Conservation (phyloP, 2,113 vertebrate species). For the Mellivora capensis region DNA sequence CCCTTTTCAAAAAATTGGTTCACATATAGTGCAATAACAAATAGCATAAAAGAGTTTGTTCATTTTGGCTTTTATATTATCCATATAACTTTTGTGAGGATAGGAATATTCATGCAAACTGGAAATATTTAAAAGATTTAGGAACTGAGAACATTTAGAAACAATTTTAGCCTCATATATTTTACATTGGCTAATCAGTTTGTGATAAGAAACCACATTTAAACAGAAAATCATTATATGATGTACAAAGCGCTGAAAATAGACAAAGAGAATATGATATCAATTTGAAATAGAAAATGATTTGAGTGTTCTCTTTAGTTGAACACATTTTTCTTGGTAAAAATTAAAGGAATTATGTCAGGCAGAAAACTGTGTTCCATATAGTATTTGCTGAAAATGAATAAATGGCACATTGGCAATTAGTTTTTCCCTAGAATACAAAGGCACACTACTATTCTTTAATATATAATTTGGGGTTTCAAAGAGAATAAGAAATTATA, state of each 20-base stretch:
- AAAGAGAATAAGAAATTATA: constrained; percentile 55
- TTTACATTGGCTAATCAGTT: constrained; percentile 70
- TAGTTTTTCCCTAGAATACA: constrained; percentile 31
- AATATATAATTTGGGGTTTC: constrained; percentile 11
- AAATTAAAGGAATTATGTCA: constrained; percentile 75
- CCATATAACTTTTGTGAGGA: background rate
- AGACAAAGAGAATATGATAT: constrained; percentile 1
- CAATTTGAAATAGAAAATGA: constrained; percentile 67
- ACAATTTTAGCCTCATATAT: constrained; percentile 19
- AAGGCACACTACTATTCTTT: background rate
- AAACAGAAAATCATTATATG: constrained; percentile 81
- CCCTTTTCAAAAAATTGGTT: background rate
- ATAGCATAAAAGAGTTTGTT: background rate
- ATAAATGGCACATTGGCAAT: constrained; percentile 42
- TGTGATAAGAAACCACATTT: constrained; percentile 69
- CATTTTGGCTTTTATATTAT: background rate
- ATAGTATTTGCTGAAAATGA: constrained; percentile 74
- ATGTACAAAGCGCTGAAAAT: constrained; percentile 69
- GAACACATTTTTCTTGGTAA: constrained; percentile 71
- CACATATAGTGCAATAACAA: background rate
- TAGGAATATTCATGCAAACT: background rate
- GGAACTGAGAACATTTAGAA: constrained; percentile 38
- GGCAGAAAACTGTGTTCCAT: constrained; percentile 75
- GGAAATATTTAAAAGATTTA: constrained; percentile 73
- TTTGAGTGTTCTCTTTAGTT: constrained; percentile 69